Percentiles rank a stretch among this genome's conserved stretches.
These are phyloP conservation scores for Philaethria dido DNA, from an alignment of 2,888 invertebrate genomes.

Conservation along the genomic window DNA sequence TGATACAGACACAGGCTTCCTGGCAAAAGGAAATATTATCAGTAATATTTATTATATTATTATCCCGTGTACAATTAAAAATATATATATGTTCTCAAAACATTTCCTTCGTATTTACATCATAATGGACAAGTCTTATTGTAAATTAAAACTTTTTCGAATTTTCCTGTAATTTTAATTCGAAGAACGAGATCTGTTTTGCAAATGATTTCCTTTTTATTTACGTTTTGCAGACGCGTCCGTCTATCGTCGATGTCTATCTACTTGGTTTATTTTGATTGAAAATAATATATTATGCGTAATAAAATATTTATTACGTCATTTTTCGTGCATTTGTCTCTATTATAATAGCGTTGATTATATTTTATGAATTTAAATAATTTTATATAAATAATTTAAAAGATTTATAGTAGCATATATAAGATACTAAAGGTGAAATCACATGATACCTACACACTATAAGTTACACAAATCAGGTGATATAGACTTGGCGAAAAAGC, in stretches of 20 bases:
- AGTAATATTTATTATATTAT: not conserved
- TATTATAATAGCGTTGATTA: too few relatives aligned
- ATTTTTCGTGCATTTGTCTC: not conserved
- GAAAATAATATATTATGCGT: not conserved
- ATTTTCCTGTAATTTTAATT: slow-evolving; percentile 9
- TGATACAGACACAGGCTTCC: not conserved
- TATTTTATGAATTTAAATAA: too few relatives aligned
- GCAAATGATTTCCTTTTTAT: slow-evolving; percentile 54
- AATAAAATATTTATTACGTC: not conserved
- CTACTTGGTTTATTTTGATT: slow-evolving; percentile 23
- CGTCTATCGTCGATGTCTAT: too few relatives aligned
- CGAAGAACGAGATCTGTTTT: slow-evolving; percentile 59
- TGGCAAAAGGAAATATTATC: not conserved
- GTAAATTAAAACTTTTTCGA: slow-evolving; percentile 28
- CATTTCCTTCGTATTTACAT: slow-evolving; percentile 12
- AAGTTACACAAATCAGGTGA: too few relatives aligned
- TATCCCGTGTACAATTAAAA: not conserved
- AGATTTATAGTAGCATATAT: too few relatives aligned
- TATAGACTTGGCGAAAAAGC: too few relatives aligned
- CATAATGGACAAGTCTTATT: slow-evolving; percentile 12
- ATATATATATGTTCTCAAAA: slow-evolving; percentile 5
- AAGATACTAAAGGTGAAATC: too few relatives aligned
- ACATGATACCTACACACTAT: too few relatives aligned
- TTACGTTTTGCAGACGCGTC: slow-evolving; percentile 30
- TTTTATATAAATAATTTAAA: too few relatives aligned